Percentiles rank a stretch among this genome's conserved stretches.
These are phyloP conservation scores for Lasioglossum calceatum DNA, from an alignment of 2,888 invertebrate genomes.

Conservation along the genomic window DNA sequence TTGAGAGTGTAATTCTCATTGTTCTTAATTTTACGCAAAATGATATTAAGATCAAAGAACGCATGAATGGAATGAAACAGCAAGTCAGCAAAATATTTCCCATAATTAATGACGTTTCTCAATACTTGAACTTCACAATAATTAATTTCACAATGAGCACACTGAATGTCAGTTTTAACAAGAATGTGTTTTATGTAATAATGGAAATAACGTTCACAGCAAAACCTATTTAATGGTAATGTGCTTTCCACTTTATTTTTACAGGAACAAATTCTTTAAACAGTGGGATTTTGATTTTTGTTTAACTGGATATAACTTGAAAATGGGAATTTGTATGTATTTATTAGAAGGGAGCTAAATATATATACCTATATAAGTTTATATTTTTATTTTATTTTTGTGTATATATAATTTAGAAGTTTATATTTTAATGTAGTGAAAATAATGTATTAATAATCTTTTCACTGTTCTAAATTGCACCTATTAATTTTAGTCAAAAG, in stretches of 20 bases:
- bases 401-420: no score
- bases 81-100: neutral
- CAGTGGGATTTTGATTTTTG: neutral
- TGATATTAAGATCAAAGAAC: neutral
- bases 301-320: neutral
- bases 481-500: neutral
- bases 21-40: neutral
- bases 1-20: neutral
- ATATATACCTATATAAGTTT: no score
- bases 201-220: neutral
- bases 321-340: neutral
- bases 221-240: neutral
- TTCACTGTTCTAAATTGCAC: neutral
- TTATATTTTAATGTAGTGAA: neutral
- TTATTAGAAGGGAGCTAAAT: neutral
- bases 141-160: neutral
- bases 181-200: neutral
- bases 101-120: neutral
- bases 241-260: neutral
- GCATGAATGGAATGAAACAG: neutral
- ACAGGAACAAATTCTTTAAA: neutral
- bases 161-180: neutral
- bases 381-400: no score
- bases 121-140: neutral
- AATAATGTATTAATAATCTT: neutral